A percentile compares a stretch with the other conserved stretches of the same genome.
Conservation (phyloP, 2,797 vertebrate species). For the Passerculus sandwichensis region DNA sequence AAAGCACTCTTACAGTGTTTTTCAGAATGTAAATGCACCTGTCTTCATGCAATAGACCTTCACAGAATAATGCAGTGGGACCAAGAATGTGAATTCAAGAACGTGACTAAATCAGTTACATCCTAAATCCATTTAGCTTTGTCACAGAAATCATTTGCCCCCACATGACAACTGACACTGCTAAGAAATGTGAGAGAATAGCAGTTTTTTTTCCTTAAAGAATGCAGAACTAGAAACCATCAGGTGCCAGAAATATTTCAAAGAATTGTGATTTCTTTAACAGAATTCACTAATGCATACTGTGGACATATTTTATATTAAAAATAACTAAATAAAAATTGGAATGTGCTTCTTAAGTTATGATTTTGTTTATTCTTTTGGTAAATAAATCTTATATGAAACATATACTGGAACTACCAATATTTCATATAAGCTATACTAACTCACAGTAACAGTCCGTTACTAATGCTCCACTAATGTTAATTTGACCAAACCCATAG, state of each 20-base stretch:
- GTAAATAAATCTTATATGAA: not conserved
- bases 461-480: not conserved
- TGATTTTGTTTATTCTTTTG: not conserved
- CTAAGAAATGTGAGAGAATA: not conserved
- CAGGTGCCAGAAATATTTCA: not conserved
- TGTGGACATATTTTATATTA: not conserved
- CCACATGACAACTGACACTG: not conserved
- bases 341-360: not conserved
- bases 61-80: not conserved
- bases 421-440: not conserved
- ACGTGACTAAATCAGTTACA: not conserved
- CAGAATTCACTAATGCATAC: not conserved
- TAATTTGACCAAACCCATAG: not conserved
- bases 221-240: not conserved
- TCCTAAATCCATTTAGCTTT: not conserved
- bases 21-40: not conserved
- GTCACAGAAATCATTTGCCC: not conserved
- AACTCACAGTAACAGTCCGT: not conserved
- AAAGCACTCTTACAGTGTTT: not conserved
- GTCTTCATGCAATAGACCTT: not conserved
- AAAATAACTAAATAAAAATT: not conserved
- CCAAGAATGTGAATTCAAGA: not conserved
- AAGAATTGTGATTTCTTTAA: not conserved
- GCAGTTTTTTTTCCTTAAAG: not conserved
- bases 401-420: not conserved